Evolutionary conservation across 2,797 vertebrate species (phyloP), one percentile per base, ranked within the genome.

Genomic region (Alectoris magna): DNA sequence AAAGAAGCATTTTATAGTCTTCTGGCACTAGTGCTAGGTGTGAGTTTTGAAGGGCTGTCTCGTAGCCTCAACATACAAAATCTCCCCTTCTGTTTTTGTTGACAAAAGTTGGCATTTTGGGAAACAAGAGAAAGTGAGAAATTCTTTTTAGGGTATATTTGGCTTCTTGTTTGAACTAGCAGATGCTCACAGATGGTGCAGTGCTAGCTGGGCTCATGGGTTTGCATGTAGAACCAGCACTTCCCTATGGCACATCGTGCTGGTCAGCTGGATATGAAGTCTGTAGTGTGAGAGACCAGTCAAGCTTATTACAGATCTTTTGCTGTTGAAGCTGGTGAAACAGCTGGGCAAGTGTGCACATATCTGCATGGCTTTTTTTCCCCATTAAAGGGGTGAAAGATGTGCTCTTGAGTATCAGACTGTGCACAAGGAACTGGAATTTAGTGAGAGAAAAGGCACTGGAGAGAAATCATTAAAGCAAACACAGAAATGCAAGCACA

Each of bases 21-120:
- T 59, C 44, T 85, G 62, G 48, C 31, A 68, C 48, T 58, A 43
- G 53, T 74, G 82, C 29, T 19, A 67, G 59, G n/a, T 9, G 1
- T 76, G n/a, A 73, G 38, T 34, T 63, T 87, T 76, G 14, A 27
- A 73, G 69, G 56, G 21, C 53, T 94, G 87, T 59, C 78, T 89
- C 60, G 34, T 72, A 51, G 38, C 36, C 27, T 36, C 68, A 64
- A 55, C 55, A 39, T n/a, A 3, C 3, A 81, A 88, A 94, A 66
- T 49, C 55, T 46, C 88, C 69, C 63, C 26, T 88, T 59, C 31
- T 75, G 22, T 36, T 87, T 84, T 58, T 46, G 70, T 56, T 3
- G 3, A 48, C 36, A 38, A 83, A 56, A 80, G 21, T 49, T 51
- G 44, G 31, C 26, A 26, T 68, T 80, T 86, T 15, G 31, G 69